Evolutionary conservation across 1,140 invertebrate genomes (phyloP).

Genomic region (Lepeophtheirus salmonis): DNA sequence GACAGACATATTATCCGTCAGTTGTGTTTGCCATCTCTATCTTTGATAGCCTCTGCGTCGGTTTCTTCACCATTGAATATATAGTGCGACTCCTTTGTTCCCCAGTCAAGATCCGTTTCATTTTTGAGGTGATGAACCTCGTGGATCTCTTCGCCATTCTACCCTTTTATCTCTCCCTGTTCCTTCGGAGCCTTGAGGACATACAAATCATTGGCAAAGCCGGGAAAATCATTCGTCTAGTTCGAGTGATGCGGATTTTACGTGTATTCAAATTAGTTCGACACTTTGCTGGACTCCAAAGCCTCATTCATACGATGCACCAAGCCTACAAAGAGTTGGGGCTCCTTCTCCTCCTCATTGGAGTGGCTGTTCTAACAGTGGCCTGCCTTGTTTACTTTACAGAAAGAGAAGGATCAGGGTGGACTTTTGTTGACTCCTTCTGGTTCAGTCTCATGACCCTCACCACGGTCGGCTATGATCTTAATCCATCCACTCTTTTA

Average conservation of each 20-base stretch:
- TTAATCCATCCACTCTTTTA: constrained; percentile 8
- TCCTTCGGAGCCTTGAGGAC: constrained; percentile 1
- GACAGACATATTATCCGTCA: not conserved
- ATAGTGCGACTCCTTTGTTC: constrained; percentile 3
- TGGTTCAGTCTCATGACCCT: constrained; percentile 17
- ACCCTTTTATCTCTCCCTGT: constrained; percentile 1
- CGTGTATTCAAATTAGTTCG: constrained; percentile 17
- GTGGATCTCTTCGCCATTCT: constrained; percentile 15
- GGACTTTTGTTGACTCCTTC: constrained; percentile 18
- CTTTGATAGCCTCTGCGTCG: constrained; percentile 1
- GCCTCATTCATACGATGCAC: constrained; percentile 8
- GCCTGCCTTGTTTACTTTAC: constrained; percentile 15
- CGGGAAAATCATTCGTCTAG: constrained; percentile 16
- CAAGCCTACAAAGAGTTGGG: constrained; percentile 18
- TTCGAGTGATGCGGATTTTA: constrained; percentile 15
- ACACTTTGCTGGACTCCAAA: constrained; percentile 18
- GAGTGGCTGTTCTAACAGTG: constrained; percentile 13
- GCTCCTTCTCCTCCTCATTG: constrained; percentile 14
- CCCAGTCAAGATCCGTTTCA: constrained; percentile 2
- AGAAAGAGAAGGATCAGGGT: not conserved
- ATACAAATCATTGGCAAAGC: constrained; percentile 17
- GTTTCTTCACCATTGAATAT: constrained; percentile 10
- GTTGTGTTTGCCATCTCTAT: not conserved
- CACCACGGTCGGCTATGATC: constrained; percentile 16
- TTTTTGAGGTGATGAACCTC: constrained; percentile 10